Evolutionary conservation across 2,113 vertebrate species (phyloP), one percentile per base, ranked within the genome.

Genomic region (Origma solitaria): DNA sequence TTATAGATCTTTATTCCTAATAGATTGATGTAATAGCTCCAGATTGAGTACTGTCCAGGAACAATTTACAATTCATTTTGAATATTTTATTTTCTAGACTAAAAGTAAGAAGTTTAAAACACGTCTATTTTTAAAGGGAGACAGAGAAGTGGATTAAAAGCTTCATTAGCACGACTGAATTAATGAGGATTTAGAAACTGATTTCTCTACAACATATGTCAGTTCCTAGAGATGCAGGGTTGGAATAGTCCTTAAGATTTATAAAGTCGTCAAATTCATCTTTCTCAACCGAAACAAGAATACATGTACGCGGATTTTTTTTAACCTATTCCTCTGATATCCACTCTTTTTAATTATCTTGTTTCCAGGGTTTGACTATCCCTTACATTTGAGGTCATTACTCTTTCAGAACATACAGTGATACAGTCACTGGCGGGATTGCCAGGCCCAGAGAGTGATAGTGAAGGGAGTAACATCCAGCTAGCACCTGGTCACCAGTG

Each of bases 61-160:
- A 76, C 2, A 82, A 40, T 22, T 53, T 88, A 8, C 21, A 50
- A 35, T 65, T 76, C 1, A 49, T 60, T 82, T 87, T 76, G 6
- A 61, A 65, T 75, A 47, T 15, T 4, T 25, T 80, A 30, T 61
- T 92, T 80, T 40, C 45, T 62, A 38, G 25, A 82, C 30, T 57
- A 70, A 85, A 57, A 69, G 7, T 53, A n/a, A 53, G 81, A 94
- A 24, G 6, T 90, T 65, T 61, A 77, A 88, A 82, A 93, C 5
- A 53, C 28, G n/a, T 25, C 11, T 82, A 35, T 49, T 86, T 88
- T 47, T 77, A 79, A 82, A 76, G 42, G 23, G 37, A 88, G 25
- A 42, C 24, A 69, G 18, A 61, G 11, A 49, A 69, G 22, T 53
- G 13, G 37, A 65, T 76, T 83, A 73, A 49, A 33, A 25, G 7